A percentile compares a stretch with the other conserved stretches of the same genome.
These are phyloP conservation scores for Varecia variegata DNA, from an alignment of 2,797 vertebrate genomes.

Conservation along the genomic window DNA sequence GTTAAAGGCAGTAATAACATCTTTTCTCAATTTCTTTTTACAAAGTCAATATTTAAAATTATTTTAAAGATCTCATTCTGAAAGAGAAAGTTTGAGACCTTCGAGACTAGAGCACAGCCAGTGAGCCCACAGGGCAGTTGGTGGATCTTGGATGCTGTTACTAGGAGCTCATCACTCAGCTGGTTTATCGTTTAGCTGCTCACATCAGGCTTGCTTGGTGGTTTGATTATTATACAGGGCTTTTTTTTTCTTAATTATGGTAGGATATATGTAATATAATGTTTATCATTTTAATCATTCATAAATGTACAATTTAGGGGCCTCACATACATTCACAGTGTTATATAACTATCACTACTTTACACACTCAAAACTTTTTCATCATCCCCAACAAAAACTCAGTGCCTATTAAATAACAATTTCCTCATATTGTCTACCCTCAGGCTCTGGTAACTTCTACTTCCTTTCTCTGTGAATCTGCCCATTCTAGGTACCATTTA, in stretches of 20 bases:
- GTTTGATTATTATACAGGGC: neutral
- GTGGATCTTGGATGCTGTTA: neutral
- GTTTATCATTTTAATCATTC: slow-evolving; percentile 14
- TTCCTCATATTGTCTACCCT: neutral
- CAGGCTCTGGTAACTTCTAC: neutral
- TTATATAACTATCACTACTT: neutral
- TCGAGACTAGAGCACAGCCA: neutral
- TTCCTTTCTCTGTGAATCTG: neutral
- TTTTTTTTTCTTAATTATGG: neutral
- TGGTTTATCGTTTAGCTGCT: neutral
- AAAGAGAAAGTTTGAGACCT: neutral
- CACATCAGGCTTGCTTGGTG: neutral
- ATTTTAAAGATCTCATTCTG: neutral
- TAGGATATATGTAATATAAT: neutral
- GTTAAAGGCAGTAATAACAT: neutral
- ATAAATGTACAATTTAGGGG: neutral
- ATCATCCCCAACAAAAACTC: neutral
- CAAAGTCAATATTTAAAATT: neutral
- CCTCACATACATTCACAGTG: neutral
- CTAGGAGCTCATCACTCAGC: neutral
- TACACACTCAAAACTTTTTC: neutral
- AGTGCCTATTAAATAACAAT: neutral
- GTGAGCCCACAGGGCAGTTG: neutral
- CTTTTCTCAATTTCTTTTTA: neutral
- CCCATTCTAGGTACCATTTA: neutral